These are phyloP conservation scores for Ammospiza caudacuta DNA, from an alignment of 2,113 vertebrate species.

Conservation along the genomic window DNA sequence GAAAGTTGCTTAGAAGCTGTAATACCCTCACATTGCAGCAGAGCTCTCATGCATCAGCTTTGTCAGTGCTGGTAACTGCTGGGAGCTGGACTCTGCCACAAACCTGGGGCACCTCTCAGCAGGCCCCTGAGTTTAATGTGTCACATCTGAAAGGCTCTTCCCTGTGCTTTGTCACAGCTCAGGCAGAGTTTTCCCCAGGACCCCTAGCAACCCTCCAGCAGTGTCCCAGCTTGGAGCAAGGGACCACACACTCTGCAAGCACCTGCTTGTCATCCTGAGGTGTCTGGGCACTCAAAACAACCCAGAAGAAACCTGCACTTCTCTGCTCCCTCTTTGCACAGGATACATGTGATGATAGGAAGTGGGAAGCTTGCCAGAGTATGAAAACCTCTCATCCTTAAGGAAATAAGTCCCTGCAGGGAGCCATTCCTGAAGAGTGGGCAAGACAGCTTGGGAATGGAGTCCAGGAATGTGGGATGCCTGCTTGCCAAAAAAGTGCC, in stretches of 20 bases:
- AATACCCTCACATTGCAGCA: neutral
- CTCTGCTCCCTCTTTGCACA: neutral
- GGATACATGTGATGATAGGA: conserved; percentile 33
- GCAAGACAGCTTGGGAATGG: conserved; percentile 52
- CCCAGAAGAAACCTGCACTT: neutral
- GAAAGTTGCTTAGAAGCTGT: neutral
- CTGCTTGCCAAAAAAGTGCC: conserved; percentile 44
- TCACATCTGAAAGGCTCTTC: neutral
- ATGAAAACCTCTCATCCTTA: conserved; percentile 58
- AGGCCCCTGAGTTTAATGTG: neutral
- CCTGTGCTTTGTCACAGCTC: neutral
- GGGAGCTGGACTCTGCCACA: neutral
- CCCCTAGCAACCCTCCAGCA: neutral
- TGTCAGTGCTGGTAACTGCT: neutral
- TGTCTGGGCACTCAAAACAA: neutral
- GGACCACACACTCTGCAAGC: neutral
- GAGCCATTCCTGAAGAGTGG: conserved; percentile 62
- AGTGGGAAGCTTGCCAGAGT: conserved; percentile 56
- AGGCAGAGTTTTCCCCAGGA: neutral
- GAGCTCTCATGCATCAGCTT: neutral
- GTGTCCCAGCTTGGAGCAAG: neutral
- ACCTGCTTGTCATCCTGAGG: conserved; percentile 12
- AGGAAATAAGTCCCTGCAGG: conserved; percentile 60
- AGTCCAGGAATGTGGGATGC: conserved; percentile 44
- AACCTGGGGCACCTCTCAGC: neutral